phyloP scores from a whole-genome alignment of 1,140 invertebrate genomes.

The Chrysoperla carnea region DNA sequence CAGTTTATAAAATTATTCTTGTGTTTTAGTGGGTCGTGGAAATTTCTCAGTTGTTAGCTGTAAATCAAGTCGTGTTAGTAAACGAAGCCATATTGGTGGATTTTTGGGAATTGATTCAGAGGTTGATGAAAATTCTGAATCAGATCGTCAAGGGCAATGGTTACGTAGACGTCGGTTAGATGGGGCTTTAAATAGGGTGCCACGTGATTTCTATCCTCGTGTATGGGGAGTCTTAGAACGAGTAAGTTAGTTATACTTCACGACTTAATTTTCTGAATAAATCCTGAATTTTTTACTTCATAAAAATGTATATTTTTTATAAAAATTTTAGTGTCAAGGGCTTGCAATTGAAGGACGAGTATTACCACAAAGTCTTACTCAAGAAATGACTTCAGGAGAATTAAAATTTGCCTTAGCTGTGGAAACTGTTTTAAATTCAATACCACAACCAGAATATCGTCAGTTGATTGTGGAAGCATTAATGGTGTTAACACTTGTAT shows the following conservation, averaged over 20 bases:
- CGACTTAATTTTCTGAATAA: too few relatives aligned
- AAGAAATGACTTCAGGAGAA: slow-evolving; percentile 98
- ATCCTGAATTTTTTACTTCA: too few relatives aligned
- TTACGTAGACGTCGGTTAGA: slow-evolving; percentile 80
- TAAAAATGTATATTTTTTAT: background rate
- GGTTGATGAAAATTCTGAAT: slow-evolving; percentile 26
- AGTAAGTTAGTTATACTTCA: slow-evolving; percentile 30
- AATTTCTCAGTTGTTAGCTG: slow-evolving; percentile 75
- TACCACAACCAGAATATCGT: slow-evolving; percentile 95
- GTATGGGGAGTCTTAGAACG: slow-evolving; percentile 85
- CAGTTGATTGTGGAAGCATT: slow-evolving; percentile 95
- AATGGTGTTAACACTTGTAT: slow-evolving; percentile 85
- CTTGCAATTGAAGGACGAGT: slow-evolving; percentile 76
- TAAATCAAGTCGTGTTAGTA: slow-evolving; percentile 68
- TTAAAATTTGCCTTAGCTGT: slow-evolving; percentile 96
- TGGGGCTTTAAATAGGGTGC: slow-evolving; percentile 93
- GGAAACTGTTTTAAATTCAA: slow-evolving; percentile 92
- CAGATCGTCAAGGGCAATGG: slow-evolving; percentile 92
- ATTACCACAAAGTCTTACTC: slow-evolving; percentile 76
- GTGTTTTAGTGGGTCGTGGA: slow-evolving; percentile 51
- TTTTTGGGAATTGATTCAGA: slow-evolving; percentile 27
- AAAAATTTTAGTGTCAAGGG: slow-evolving; percentile 63
- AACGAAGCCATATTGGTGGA: slow-evolving; percentile 68
- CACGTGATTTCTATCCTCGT: slow-evolving; percentile 86
- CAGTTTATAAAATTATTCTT: too few relatives aligned